Evolutionary conservation across 2,888 invertebrate genomes (phyloP).

Genomic region (Drosophila conformis): DNA sequence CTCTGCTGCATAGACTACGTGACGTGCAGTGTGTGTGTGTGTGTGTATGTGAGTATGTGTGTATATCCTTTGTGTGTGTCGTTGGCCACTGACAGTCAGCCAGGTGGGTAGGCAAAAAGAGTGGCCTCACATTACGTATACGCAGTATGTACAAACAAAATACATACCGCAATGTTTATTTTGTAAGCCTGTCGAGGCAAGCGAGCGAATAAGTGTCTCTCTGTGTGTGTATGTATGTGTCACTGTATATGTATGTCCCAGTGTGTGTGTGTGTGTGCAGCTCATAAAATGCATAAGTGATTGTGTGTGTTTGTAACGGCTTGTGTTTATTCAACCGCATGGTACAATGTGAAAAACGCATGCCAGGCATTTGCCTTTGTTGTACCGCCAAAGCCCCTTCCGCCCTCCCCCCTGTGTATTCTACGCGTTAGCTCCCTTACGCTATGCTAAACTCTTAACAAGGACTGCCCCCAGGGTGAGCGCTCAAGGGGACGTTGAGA

Average conservation of each 20-base stretch:
- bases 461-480: conserved; percentile 62
- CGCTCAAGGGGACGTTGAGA: conserved; percentile 26
- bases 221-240: conserved; percentile 23
- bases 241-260: conserved; percentile 11
- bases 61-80: conserved; percentile 39
- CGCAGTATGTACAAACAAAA: conserved; percentile 75
- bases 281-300: conserved; percentile 52
- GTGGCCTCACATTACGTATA: conserved; percentile 73
- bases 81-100: conserved; percentile 49
- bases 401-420: not conserved
- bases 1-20: conserved; percentile 48
- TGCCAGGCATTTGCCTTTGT: conserved; percentile 67
- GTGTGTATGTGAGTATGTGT: conserved; percentile 11
- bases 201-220: conserved; percentile 72
- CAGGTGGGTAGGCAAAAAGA: conserved; percentile 63
- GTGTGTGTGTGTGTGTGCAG: conserved; percentile 36
- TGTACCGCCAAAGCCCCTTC: conserved; percentile 4
- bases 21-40: conserved; percentile 25
- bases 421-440: conserved; percentile 16
- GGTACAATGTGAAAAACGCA: conserved; percentile 77
- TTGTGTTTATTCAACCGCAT: conserved; percentile 78
- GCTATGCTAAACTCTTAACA: conserved; percentile 72
- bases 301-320: conserved; percentile 42
- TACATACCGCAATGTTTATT: conserved; percentile 78
- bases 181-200: conserved; percentile 73